phyloP scores from a whole-genome alignment of 2,888 invertebrate species.

The Cantharis rustica region DNA sequence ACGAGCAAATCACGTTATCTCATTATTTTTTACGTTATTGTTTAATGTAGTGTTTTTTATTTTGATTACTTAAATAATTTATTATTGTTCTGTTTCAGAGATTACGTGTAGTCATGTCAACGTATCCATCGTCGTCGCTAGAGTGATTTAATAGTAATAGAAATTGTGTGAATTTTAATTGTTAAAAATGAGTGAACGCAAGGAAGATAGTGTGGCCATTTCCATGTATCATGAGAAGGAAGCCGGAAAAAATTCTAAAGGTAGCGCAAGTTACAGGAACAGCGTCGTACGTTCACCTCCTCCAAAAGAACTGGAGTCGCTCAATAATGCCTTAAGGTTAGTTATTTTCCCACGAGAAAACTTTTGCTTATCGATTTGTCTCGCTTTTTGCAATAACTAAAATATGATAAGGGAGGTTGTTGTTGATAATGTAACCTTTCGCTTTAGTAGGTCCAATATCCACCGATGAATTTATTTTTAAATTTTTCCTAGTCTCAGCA shows the following conservation, averaged over 20 bases:
- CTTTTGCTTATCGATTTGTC: not conserved
- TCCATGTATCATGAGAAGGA: conserved; percentile 54
- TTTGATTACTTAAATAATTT: not conserved
- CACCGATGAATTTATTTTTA: not conserved
- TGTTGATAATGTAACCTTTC: not conserved
- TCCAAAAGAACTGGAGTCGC: conserved; percentile 60
- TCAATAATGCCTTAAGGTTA: conserved; percentile 68
- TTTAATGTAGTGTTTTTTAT: not conserved
- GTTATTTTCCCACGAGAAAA: conserved; percentile 32
- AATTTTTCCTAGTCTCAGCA: not conserved
- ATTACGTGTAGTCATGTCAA: not conserved
- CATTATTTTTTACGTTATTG: not conserved
- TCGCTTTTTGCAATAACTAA: not conserved
- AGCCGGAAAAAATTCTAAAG: conserved; percentile 36
- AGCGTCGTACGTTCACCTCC: conserved; percentile 51
- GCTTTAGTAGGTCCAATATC: not conserved
- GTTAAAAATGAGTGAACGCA: conserved; percentile 18
- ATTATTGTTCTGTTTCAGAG: not conserved
- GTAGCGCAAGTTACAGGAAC: conserved; percentile 42
- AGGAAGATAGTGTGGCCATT: conserved; percentile 37
- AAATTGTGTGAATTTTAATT: not conserved
- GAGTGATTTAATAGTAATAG: not conserved
- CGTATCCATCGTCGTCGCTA: not conserved
- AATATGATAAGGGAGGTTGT: not conserved
- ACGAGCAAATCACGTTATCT: not conserved